Conservation (phyloP, 2,888 invertebrate species). For the Polydrusus cervinus region DNA sequence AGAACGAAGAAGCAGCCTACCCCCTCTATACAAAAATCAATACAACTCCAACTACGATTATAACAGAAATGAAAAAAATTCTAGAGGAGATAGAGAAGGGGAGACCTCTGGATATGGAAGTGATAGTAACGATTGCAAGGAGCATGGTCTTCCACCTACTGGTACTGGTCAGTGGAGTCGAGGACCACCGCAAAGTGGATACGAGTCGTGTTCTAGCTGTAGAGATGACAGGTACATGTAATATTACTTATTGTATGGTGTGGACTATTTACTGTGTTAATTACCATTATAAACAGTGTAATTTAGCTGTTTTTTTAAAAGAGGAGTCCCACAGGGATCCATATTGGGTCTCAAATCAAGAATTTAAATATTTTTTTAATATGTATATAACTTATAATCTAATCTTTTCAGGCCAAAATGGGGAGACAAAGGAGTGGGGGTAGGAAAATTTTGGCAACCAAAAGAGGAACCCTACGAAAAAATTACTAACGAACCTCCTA, state of each 20-base stretch:
- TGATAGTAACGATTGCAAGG: slow-evolving; percentile 75
- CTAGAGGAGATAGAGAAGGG: slow-evolving; percentile 73
- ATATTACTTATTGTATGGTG: no score
- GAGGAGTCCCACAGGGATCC: no score
- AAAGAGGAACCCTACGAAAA: slow-evolving; percentile 58
- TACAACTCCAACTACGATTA: slow-evolving; percentile 61
- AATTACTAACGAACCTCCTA: slow-evolving; percentile 68
- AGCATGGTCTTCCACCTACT: slow-evolving; percentile 33
- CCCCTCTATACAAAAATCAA: slow-evolving; percentile 68
- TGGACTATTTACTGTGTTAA: no score
- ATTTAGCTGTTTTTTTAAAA: no score
- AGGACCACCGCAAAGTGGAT: slow-evolving; percentile 57
- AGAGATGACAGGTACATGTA: slow-evolving; percentile 72
- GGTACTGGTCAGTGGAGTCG: slow-evolving; percentile 33
- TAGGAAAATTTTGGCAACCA: slow-evolving; percentile 81
- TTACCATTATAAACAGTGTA: no score
- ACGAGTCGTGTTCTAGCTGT: slow-evolving; percentile 68
- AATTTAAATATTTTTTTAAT: no score
- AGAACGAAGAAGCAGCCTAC: slow-evolving; percentile 64
- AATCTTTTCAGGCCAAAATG: slow-evolving; percentile 76
- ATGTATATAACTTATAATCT: no score
- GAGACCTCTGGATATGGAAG: slow-evolving; percentile 91
- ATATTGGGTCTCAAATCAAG: no score
- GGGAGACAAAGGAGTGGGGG: slow-evolving; percentile 82
- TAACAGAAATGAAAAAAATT: slow-evolving; percentile 69